A percentile compares a stretch with the other conserved stretches of the same genome.
phyloP scores from a whole-genome alignment of 2,797 vertebrate genomes.

The Spatula versicolor region DNA sequence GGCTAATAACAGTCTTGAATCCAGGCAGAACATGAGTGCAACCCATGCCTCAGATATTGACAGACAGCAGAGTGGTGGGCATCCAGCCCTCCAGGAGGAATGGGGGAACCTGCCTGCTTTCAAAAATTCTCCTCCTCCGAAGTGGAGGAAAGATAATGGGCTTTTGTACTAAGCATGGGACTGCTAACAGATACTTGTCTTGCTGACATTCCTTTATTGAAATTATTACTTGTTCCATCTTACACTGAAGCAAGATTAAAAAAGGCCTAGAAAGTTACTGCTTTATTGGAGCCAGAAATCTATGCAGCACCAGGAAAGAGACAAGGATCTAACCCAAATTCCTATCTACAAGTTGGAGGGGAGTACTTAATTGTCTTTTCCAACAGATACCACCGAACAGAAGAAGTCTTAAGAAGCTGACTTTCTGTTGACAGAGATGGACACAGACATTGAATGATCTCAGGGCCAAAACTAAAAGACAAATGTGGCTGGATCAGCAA shows the following conservation, averaged over 20 bases:
- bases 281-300: constrained; percentile 44
- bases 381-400: background rate
- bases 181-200: constrained; percentile 51
- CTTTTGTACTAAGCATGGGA: constrained; percentile 24
- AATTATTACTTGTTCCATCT: constrained; percentile 49
- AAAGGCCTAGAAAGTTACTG: constrained; percentile 10
- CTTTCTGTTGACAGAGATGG: constrained; percentile 62
- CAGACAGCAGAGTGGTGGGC: background rate
- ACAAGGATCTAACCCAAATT: constrained; percentile 39
- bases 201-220: constrained; percentile 40
- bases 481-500: constrained; percentile 55
- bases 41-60: background rate
- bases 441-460: constrained; percentile 54
- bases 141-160: constrained; percentile 13
- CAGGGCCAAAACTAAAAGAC: constrained; percentile 35
- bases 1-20: background rate
- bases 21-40: background rate
- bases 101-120: background rate
- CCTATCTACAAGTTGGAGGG: background rate
- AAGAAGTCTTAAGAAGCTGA: constrained; percentile 45
- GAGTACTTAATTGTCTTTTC: background rate
- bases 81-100: background rate
- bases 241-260: constrained; percentile 52
- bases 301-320: constrained; percentile 15
- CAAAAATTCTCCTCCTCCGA: background rate